Evolutionary conservation across 2,113 vertebrate genomes (phyloP), one percentile per base, ranked within the genome.

Genomic region (Sinocyclocheilus grahami): DNA sequence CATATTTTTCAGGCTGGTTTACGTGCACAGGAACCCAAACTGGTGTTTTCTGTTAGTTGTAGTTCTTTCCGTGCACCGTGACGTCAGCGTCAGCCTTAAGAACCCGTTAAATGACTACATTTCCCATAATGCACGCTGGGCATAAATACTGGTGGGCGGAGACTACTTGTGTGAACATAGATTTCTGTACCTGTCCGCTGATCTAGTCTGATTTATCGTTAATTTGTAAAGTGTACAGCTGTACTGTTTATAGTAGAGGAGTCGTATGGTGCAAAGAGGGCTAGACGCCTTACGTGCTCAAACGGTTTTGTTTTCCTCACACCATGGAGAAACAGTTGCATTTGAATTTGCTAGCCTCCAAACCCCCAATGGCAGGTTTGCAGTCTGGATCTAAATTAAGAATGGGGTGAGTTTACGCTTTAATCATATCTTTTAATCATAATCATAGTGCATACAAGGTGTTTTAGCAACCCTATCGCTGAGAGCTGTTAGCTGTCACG

Each of bases 251-350:
- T 65, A 81, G 20, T 27, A 78, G 82, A 27, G 55, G 76, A 87
- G 85, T 90, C 87, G 22, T 92, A 91, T 93, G 91, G 88, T 86
- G 89, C 83, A 81, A 13, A 46, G 63, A 27, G 83, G 51, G 82
- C 48, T 8, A 78, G 13, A 82, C 9, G 30, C 18, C 83, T 86
- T 30, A 60, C 79, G 79, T 82, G 88, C 58, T 88, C 86, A 89
- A 74, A 90, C 67, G 55, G 37, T 24, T 78, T 77, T 60, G 6
- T 48, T 24, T 85, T 83, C 22, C 53, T 33, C 72, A 74, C 88
- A 82, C 87, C 93, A 95, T 99, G 93, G 97, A 98, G 94, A 98
- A 97, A 90, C 96, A 97, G 89, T 90, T 99, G 91, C 97, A 98
- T 89, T 89, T 98, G 79, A 97, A 97, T 86, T 94, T 96, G 74